Base-by-base conservation (phyloP, 1,140 invertebrate species). In the Rhizoglyphus robini region DNA sequence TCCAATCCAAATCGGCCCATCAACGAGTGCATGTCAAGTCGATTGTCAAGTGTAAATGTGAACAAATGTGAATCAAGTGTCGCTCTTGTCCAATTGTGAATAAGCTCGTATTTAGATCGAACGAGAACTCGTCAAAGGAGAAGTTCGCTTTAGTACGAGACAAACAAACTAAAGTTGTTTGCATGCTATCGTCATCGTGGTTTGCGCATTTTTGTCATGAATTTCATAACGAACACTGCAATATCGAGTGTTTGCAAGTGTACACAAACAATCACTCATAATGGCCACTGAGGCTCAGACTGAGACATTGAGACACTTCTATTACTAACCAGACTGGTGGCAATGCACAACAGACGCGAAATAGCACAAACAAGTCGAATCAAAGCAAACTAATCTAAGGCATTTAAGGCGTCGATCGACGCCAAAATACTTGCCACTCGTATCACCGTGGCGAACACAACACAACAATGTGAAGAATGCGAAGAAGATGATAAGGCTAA, bases 331-430 rank as follows among this genome's bases (percentile, higher is more conserved):
- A 41, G 36, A 41, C 36, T 41, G 8, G 36, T 41, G 36, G 36
- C 36, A 41, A 41, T 8, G 18, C 36, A 41, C 36, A 18, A 41
- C 36, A 41, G 18, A 11, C 36, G 36, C 18, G 36, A 41, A 41
- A 41, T 41, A 18, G 36, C 36, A 18, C 36, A 41, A 41, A 41
- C 15, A 54, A 54, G 23, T 54, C 51, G 51, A 54, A 54, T 54
- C 51, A 54, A 54, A 54, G 51, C 23, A 25, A 54, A 41, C 36
- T 41, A 41, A 41, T 41, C 36, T 18, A 20, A 32, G 51, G 5
- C 23, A 54, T 54, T 54, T 8, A 54, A 54, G 51, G 51, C 51
- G 51, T 54, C 51, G 51, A 54, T 8, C 51, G n/a, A n/a, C n/a
- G n/a, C n/a, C n/a, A 8, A 54, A 54, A 54, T 54, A 54, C 8